Conservation (phyloP, 2,797 vertebrate genomes). For the Pseudochaenichthys georgianus region DNA sequence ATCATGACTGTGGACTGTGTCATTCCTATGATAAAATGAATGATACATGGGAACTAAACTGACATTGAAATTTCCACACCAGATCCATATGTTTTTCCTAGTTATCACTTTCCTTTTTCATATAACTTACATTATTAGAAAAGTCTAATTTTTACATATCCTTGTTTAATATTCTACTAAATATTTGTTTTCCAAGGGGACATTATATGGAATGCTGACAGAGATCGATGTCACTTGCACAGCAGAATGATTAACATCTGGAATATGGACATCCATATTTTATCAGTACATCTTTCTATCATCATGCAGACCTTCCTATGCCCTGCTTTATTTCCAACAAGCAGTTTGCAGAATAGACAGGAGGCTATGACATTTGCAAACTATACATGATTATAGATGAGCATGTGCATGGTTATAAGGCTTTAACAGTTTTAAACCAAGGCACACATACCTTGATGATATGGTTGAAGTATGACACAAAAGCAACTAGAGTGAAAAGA, state of each 20-base stretch:
- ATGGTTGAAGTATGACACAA: not conserved
- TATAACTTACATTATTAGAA: no score
- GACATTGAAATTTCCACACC: not conserved
- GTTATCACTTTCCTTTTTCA: not conserved
- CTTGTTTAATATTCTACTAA: not conserved
- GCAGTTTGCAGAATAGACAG: not conserved
- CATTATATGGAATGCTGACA: not conserved
- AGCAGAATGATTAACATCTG: no score
- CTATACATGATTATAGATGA: not conserved
- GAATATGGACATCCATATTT: no score
- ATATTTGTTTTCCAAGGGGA: not conserved
- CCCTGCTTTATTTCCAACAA: not conserved
- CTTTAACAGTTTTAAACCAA: no score
- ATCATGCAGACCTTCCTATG: not conserved
- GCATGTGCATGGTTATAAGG: no score
- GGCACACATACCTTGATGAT: no score
- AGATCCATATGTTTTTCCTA: not conserved
- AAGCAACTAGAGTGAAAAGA: not conserved
- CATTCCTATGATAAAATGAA: not conserved
- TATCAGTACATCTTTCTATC: not conserved
- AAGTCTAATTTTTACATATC: not conserved
- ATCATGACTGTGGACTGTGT: conserved; percentile 2
- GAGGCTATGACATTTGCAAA: not conserved
- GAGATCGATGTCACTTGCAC: no score
- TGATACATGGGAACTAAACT: conserved; percentile 4